Conservation (phyloP, 2,888 invertebrate genomes). For the Ischnura elegans region DNA sequence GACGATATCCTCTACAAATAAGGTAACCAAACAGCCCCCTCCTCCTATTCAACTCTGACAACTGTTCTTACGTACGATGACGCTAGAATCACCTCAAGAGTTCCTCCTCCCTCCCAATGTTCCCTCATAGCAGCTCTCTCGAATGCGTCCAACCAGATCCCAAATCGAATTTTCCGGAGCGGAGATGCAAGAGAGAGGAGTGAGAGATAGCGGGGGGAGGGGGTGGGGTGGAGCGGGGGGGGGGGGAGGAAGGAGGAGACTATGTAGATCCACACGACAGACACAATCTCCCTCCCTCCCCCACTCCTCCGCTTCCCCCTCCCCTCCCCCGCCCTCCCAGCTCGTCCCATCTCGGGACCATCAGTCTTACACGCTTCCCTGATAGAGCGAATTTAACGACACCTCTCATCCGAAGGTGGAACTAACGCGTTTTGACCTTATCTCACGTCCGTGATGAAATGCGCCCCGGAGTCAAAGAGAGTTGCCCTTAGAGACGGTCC, state of each 20-base stretch:
- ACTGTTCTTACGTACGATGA: background rate
- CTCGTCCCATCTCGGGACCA: background rate
- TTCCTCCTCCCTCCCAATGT: too few species aligned
- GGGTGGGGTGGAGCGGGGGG: too few species aligned
- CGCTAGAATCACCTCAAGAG: background rate
- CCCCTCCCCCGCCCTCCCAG: background rate
- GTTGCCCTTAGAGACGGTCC: background rate
- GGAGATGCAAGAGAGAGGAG: background rate
- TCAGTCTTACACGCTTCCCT: constrained; percentile 61
- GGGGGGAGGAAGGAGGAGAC: background rate
- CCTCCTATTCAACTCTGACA: background rate
- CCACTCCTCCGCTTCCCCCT: background rate
- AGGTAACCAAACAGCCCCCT: too few species aligned
- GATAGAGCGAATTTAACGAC: constrained; percentile 66
- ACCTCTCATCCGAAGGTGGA: constrained; percentile 62
- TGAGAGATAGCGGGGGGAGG: background rate
- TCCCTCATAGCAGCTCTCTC: background rate
- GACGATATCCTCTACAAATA: too few species aligned
- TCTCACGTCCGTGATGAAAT: constrained; percentile 55
- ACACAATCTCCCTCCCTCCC: background rate
- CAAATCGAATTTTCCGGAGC: background rate
- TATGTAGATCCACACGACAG: too few species aligned
- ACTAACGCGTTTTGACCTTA: constrained; percentile 64
- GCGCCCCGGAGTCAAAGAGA: background rate
- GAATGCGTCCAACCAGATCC: background rate